Conservation (phyloP, 2,797 vertebrate species). For the Falco biarmicus region DNA sequence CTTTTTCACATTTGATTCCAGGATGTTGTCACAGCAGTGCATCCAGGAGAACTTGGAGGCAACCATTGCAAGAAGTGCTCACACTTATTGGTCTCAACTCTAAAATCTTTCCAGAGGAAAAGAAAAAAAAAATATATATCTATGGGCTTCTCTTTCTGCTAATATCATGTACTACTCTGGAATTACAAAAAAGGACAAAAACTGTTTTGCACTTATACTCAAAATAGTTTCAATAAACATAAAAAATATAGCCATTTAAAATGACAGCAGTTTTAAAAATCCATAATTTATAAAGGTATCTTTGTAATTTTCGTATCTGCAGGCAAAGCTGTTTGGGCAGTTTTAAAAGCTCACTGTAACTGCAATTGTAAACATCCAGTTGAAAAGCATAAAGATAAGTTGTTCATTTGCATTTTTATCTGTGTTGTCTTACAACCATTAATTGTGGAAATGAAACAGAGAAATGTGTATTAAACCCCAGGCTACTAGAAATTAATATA, state of each 20-base stretch:
- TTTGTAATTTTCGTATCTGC: conserved; percentile 37
- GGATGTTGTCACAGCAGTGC: neutral
- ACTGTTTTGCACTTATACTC: neutral
- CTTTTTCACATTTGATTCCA: neutral
- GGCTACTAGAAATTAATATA: conserved; percentile 46
- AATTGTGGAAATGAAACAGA: conserved; percentile 55
- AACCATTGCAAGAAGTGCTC: neutral
- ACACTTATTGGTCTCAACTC: conserved; percentile 3
- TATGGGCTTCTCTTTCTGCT: neutral
- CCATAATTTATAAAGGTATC: conserved; percentile 40
- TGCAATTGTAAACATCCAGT: conserved; percentile 44
- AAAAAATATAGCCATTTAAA: conserved; percentile 21
- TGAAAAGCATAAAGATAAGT: conserved; percentile 49
- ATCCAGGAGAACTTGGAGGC: neutral
- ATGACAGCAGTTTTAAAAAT: conserved; percentile 26
- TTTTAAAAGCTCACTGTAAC: conserved; percentile 47
- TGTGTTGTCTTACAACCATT: conserved; percentile 61
- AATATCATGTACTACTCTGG: neutral
- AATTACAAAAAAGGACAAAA: neutral
- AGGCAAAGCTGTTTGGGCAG: conserved; percentile 36
- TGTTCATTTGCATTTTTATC: conserved; percentile 47
- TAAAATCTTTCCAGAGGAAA: conserved; percentile 10
- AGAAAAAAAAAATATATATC: neutral
- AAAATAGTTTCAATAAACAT: conserved; percentile 8
- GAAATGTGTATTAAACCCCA: conserved; percentile 18